Evolutionary conservation across 2,888 invertebrate species (phyloP).

Genomic region (Pheosia gnoma): DNA sequence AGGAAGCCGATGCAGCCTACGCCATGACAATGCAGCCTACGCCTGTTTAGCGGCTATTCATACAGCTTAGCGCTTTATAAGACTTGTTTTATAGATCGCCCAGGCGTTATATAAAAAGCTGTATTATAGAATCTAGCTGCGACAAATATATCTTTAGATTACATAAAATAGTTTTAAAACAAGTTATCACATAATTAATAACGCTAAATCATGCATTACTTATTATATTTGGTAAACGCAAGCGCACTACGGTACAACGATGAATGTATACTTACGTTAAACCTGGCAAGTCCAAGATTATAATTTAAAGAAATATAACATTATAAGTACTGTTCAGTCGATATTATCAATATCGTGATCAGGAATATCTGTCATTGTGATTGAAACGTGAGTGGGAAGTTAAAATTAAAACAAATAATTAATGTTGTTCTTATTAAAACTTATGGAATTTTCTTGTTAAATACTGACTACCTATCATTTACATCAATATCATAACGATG

Average conservation of each 20-base stretch:
- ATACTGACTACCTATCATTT: constrained; percentile 24
- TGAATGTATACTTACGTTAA: constrained; percentile 5
- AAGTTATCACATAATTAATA: constrained; percentile 56
- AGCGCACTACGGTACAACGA: neutral
- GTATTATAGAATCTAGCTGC: too few species aligned
- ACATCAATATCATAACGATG: too few species aligned
- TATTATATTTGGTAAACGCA: neutral
- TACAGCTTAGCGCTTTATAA: too few species aligned
- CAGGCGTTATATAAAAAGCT: too few species aligned
- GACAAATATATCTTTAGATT: too few species aligned
- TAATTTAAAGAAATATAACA: constrained; percentile 28
- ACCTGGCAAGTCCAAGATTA: constrained; percentile 17
- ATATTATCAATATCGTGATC: constrained; percentile 25
- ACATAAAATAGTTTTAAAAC: too few species aligned
- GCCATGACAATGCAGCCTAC: too few species aligned
- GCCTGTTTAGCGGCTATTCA: too few species aligned
- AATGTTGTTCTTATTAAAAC: constrained; percentile 15
- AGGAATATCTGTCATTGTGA: constrained; percentile 2
- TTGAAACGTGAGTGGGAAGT: neutral
- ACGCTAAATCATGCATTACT: neutral
- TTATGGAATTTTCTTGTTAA: constrained; percentile 31
- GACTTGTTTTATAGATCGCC: too few species aligned
- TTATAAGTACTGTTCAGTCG: constrained; percentile 42
- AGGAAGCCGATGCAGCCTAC: too few species aligned
- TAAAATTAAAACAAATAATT: neutral